Conservation (phyloP, 1,140 invertebrate genomes). For the Rhopalosiphum maidis region DNA sequence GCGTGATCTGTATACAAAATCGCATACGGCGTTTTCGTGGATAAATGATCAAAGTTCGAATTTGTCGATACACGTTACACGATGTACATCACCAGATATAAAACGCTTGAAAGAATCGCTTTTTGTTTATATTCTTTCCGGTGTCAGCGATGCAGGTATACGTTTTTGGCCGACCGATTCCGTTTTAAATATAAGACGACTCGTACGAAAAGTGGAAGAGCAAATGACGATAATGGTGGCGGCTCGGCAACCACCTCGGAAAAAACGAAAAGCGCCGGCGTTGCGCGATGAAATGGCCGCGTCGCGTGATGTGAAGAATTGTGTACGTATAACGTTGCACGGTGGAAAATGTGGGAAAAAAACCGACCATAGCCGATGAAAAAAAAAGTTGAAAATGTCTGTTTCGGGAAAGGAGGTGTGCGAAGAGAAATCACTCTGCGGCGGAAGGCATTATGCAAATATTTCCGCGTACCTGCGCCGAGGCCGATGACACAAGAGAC, state of each 20-base stretch:
- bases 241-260: background rate
- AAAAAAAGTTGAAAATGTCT: background rate
- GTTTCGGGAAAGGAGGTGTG: background rate
- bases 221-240: background rate
- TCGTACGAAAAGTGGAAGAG: background rate
- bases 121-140: no score
- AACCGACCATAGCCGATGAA: background rate
- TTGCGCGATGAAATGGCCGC: background rate
- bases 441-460: background rate
- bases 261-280: background rate
- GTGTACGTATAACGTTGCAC: background rate
- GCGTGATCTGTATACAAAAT: background rate
- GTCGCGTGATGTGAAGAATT: background rate
- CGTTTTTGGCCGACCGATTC: background rate
- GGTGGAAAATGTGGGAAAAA: background rate
- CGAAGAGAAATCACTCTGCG: background rate
- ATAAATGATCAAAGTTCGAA: accelerated
- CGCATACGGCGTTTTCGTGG: background rate
- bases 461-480: background rate
- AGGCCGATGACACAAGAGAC: background rate
- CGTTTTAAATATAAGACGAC: background rate
- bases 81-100: no score
- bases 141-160: background rate
- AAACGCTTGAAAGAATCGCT: no score
- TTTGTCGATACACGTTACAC: background rate